These are phyloP conservation scores for Pammene aurita DNA, from an alignment of 2,888 invertebrate species.

Conservation along the genomic window DNA sequence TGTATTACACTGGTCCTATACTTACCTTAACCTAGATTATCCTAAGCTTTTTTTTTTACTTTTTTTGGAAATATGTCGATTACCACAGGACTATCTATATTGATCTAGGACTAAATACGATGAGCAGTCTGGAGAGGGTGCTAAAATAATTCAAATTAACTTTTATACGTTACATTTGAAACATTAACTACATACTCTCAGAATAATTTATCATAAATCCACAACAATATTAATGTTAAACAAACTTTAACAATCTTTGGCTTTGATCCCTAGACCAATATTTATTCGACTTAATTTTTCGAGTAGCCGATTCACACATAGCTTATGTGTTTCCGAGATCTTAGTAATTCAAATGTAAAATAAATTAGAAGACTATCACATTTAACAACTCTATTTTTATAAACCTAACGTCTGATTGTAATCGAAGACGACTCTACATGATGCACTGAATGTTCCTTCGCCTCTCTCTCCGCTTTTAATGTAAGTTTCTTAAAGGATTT, in stretches of 20 bases:
- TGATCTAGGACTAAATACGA: constrained; percentile 76
- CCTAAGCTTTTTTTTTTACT: constrained; percentile 70
- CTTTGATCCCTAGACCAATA: constrained; percentile 93
- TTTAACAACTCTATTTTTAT: constrained; percentile 80
- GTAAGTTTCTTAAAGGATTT: constrained; percentile 84
- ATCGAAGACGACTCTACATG: constrained; percentile 71
- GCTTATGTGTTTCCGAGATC: constrained; percentile 73
- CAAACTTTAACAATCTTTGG: constrained; percentile 90
- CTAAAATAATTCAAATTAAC: constrained; percentile 74
- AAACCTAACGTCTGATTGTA: constrained; percentile 80
- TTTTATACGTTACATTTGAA: constrained; percentile 70
- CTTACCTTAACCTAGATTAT: constrained; percentile 71
- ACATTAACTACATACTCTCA: constrained; percentile 73
- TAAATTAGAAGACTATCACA: constrained; percentile 82
- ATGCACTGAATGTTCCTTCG: constrained; percentile 73
- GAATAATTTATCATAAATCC: constrained; percentile 82
- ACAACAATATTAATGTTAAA: constrained; percentile 82
- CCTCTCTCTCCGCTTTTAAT: constrained; percentile 74
- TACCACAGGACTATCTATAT: constrained; percentile 75
- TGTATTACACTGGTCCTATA: constrained; percentile 73
- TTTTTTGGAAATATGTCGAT: constrained; percentile 76
- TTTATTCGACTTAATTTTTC: constrained; percentile 71
- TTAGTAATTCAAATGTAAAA: constrained; percentile 74
- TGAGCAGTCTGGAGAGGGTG: constrained; percentile 82
- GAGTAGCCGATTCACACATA: constrained; percentile 71